Base-by-base conservation (phyloP, 1,140 invertebrate genomes). In the Drusus annulatus region DNA sequence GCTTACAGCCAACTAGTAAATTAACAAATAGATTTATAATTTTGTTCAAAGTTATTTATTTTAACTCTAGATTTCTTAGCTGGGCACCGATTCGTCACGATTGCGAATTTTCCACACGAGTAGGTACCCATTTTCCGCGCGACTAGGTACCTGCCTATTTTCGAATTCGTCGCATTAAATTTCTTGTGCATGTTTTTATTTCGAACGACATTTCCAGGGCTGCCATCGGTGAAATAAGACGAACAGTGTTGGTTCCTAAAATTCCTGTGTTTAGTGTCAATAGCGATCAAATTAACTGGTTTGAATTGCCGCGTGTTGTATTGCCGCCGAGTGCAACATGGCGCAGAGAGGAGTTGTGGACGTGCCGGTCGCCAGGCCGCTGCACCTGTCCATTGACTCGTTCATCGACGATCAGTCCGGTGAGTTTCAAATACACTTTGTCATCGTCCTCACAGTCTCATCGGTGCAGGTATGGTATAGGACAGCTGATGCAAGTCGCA, bases 341-440 rank as follows among this genome's bases (percentile, higher is more conserved):
- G 88, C 89, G 0, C 86, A 86, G 13, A 82, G 88, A 82, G 89
- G 88, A 17, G 86, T 90, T 8, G 87, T 85, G 36, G 88, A 89
- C 75, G 21, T 52, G 7, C 71, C 60, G 16, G 88, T 87, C 0
- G 86, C 86, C 10, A 84, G 87, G 21, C 86, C 87, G 4, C 88
- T 88, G 2, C 83, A 85, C 36, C 87, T 90, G 77, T 84, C 88
- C 31, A 87, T 86, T 0, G 88, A 90, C 77, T 89, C 88, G 0
- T 90, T 89, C 84, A 89, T 88, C 79, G 88, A 90, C 81, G 86
- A 81, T 45, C 36, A 45, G 25, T 4, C 74, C 62, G 80, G 82
- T 83, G 74, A 65, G 76, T 60, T 1, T 16, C 19, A 56, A 56
- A n/a, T 13, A 45, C 36, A 1, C 7, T 36, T 36, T 36, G 1